Conservation (phyloP, 1,140 invertebrate genomes). For the Drosophila dunni region DNA sequence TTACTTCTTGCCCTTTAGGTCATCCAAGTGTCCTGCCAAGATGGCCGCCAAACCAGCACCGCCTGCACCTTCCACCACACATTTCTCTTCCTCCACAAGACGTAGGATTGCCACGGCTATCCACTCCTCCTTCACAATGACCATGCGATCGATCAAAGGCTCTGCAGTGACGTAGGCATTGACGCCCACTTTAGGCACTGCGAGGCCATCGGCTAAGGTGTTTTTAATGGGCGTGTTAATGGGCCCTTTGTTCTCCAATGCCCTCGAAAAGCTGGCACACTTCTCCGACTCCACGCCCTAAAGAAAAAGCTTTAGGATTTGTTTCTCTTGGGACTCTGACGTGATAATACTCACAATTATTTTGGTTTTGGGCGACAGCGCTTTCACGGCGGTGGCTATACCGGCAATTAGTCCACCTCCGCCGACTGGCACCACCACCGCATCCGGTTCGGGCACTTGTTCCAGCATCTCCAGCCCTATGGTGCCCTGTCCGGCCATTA, state of each 20-base stretch:
- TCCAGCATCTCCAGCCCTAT: constrained; percentile 96
- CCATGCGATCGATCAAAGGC: constrained; percentile 92
- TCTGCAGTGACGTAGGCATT: constrained; percentile 94
- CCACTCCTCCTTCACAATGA: constrained; percentile 93
- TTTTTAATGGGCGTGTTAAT: constrained; percentile 89
- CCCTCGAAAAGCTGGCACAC: constrained; percentile 92
- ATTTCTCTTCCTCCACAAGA: constrained; percentile 95
- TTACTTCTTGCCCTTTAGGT: constrained; percentile 94
- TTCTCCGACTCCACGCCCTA: constrained; percentile 96
- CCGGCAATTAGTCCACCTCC: constrained; percentile 96
- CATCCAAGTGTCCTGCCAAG: constrained; percentile 92
- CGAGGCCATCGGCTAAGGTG: constrained; percentile 95
- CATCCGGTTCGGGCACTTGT: constrained; percentile 91
- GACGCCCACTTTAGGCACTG: constrained; percentile 94
- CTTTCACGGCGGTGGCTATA: constrained; percentile 94
- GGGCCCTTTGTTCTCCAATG: constrained; percentile 90
- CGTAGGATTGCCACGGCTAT: constrained; percentile 95
- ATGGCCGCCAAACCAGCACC: constrained; percentile 95
- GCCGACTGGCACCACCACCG: constrained; percentile 93
- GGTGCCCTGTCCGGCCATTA: constrained; percentile 97
- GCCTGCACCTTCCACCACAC: constrained; percentile 96
- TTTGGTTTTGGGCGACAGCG: constrained; percentile 91
- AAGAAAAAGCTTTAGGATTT: neutral
- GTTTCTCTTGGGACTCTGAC: neutral
- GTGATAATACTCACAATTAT: constrained; percentile 87